Base-by-base conservation (phyloP, 2,797 vertebrate species). In the Cyprinella venusta region DNA sequence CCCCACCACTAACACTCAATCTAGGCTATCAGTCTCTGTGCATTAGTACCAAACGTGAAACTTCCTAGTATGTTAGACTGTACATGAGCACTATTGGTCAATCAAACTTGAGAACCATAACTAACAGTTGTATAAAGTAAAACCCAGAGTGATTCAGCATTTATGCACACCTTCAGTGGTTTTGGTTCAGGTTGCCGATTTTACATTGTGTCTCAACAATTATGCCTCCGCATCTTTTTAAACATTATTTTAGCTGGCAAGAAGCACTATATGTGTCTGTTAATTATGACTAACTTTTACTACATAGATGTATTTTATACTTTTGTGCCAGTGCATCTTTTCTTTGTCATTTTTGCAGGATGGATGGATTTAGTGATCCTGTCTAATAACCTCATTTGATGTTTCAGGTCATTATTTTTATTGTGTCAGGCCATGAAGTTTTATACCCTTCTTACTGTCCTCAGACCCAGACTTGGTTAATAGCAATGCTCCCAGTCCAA, bases 401-500 rank as follows among this genome's bases (percentile, higher is more conserved):
- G 71, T 38, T 75, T 33, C 6, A 56, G 19, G 33, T 75, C 13
- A 8, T 15, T 38, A 56, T 38, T 75, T 40, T n/a, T 16, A 56
- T 56, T 13, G 10, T 36, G 50, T 56, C 50, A n/a, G 33, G 10
- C 8, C 10, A 38, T 38, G 48, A 30, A 59, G 12, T 13, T 40
- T 10, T 89, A 87, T 91, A 88, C 76, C 89, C 89, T 91, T 87
- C 86, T 15, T 56, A 74, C 90, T 91, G 82, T 91, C 89, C 86
- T 80, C 19, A 76, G 82, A 87, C 84, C 8, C 86, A 88, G 90
- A 89, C 89, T 87, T 87, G 87, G 89, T 92, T 90, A 87, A 83
- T 89, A 89, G 86, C 86, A 90, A 88, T 90, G 90, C 88, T 89
- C 63, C 88, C 9, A 69, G 89, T 89, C 93, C 92, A 18, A 89